phyloP scores from a whole-genome alignment of 2,113 vertebrate genomes.

The Brachypteracias leptosomus region DNA sequence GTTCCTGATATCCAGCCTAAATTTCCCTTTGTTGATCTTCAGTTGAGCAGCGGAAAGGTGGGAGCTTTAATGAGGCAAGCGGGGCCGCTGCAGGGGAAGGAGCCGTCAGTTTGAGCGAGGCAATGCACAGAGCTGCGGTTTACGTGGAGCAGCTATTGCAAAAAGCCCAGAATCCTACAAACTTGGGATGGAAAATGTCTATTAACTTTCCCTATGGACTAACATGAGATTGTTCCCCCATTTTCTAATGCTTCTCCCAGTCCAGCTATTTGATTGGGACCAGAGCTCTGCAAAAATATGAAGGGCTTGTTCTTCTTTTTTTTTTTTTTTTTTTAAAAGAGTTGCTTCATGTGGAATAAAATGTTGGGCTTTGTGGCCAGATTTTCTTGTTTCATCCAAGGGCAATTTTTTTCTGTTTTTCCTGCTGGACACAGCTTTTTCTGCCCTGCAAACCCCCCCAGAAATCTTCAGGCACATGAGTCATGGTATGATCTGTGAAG shows the following conservation, averaged over 20 bases:
- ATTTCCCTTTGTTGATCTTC: conserved; percentile 63
- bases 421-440: neutral
- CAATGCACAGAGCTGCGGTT: conserved; percentile 48
- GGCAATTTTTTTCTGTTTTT: neutral
- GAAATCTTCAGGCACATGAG: neutral
- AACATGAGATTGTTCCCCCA: conserved; percentile 17
- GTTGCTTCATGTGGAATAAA: neutral
- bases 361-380: neutral
- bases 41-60: conserved; percentile 56
- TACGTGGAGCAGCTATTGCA: neutral
- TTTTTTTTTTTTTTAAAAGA: neutral
- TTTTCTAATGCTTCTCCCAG: conserved; percentile 53
- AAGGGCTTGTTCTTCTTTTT: neutral
- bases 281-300: conserved; percentile 36
- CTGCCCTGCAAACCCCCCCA: neutral
- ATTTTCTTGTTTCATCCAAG: neutral
- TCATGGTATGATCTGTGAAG: accelerated
- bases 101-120: conserved; percentile 56
- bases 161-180: conserved; percentile 22
- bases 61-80: conserved; percentile 62
- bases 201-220: conserved; percentile 36
- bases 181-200: conserved; percentile 48
- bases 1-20: conserved; percentile 48
- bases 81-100: conserved; percentile 42
- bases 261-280: conserved; percentile 49